phyloP scores from a whole-genome alignment of 2,113 vertebrate species.

The human (Homo sapiens) region GRCh38 chr6:165810501-165811000 shows the following conservation, averaged over 20 bases:
- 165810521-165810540: neutral
- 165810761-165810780: neutral
- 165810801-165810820: neutral
- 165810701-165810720: no score
- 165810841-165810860: neutral
- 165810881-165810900: neutral
- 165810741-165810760: neutral
- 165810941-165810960: rapidly evolving
- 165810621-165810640: no score
- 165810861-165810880: neutral
- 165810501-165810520: rapidly evolving
- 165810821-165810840: no score
- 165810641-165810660: no score
- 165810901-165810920: neutral
- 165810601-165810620: neutral
- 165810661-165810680: neutral
- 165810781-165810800: neutral
- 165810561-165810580: neutral
- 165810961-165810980: no score
- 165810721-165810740: neutral
- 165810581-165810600: rapidly evolving
- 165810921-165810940: neutral
- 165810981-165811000: no score
- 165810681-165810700: neutral
- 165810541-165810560: rapidly evolving